Evolutionary conservation across 2,797 vertebrate species (phyloP).

Genomic region (Podargus strigoides): DNA sequence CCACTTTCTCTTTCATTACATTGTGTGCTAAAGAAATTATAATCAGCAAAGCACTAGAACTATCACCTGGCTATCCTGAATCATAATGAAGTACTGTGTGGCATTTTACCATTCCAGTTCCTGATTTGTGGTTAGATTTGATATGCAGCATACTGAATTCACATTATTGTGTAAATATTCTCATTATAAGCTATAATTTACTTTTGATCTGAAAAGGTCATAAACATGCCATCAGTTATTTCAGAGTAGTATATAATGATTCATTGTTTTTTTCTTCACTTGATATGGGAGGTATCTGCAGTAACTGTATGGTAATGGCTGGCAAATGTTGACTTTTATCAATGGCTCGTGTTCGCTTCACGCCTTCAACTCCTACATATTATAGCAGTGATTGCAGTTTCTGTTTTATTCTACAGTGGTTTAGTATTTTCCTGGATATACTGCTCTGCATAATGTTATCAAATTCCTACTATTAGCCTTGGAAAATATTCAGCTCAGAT

Average conservation of each 20-base stretch:
- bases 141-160: conserved; percentile 56
- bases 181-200: conserved; percentile 65
- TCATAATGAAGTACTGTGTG: conserved; percentile 49
- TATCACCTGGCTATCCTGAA: conserved; percentile 66
- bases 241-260: conserved; percentile 4
- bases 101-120: conserved; percentile 40
- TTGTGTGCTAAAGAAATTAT: conserved; percentile 80
- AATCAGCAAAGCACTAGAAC: conserved; percentile 71
- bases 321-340: conserved; percentile 65
- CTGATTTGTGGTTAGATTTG: conserved; percentile 58
- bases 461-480: conserved; percentile 49
- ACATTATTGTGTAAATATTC: conserved; percentile 64
- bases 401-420: conserved; percentile 34
- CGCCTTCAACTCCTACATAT: conserved; percentile 40
- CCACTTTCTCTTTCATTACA: conserved; percentile 80
- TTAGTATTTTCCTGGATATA: conserved; percentile 41
- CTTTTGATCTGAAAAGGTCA: conserved; percentile 63
- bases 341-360: conserved; percentile 40
- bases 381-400: conserved; percentile 53
- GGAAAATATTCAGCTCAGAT: conserved; percentile 49
- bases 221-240: conserved; percentile 61
- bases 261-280: not conserved
- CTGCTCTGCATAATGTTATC: conserved; percentile 51
- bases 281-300: conserved; percentile 3
- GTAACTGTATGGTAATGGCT: conserved; percentile 34